phyloP scores from a whole-genome alignment of 2,797 vertebrate genomes.

The Antrozous pallidus region DNA sequence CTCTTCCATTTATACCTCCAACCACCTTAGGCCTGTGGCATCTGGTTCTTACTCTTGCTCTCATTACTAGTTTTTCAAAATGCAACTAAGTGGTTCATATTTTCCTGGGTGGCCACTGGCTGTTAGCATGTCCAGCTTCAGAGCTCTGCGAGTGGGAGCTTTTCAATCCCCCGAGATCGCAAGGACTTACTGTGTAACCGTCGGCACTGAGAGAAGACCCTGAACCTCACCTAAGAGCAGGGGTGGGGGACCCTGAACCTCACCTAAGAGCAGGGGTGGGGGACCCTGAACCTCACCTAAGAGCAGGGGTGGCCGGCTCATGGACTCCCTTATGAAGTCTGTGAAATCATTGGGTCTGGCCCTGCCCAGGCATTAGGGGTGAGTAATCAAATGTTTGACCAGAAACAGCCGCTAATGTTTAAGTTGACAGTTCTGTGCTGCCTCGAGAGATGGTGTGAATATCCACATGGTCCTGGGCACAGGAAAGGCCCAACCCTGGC shows the following conservation, averaged over 20 bases:
- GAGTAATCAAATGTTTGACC: no score
- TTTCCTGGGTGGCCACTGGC: neutral
- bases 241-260: neutral
- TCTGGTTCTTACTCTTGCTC: neutral
- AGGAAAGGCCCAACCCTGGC: no score
- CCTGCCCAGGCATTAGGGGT: no score
- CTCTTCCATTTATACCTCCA: neutral
- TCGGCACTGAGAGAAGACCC: neutral
- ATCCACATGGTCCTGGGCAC: no score
- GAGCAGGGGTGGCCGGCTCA: no score
- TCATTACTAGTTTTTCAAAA: neutral
- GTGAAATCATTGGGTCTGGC: no score
- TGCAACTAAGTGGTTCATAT: neutral
- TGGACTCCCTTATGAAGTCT: no score
- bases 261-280: neutral
- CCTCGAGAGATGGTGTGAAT: no score
- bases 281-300: neutral
- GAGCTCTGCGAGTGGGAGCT: neutral
- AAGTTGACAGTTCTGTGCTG: no score
- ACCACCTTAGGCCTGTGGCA: neutral
- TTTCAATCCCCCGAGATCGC: neutral
- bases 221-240: neutral
- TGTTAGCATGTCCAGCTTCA: neutral
- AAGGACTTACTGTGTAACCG: neutral
- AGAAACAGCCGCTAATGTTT: no score